phyloP scores from a whole-genome alignment of 2,113 vertebrate genomes.

The Xenus cinereus region DNA sequence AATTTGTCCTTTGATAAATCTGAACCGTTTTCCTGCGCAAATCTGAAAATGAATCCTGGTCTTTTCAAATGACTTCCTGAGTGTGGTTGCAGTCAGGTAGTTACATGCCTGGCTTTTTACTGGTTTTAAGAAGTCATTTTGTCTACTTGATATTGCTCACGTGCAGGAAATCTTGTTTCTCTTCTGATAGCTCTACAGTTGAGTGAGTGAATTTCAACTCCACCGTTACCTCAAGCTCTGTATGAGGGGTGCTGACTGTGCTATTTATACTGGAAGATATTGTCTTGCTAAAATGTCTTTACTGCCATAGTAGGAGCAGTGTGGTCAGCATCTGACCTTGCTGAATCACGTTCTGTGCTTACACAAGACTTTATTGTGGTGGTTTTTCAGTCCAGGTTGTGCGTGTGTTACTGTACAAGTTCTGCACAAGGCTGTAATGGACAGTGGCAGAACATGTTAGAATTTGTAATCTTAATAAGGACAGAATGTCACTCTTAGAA shows the following conservation, averaged over 20 bases:
- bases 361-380: not conserved
- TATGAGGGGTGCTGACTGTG: not conserved
- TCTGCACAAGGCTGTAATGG: not conserved
- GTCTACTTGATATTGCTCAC: not conserved
- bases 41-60: not conserved
- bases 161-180: not conserved
- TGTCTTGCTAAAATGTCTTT: not conserved
- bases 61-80: not conserved
- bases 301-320: not conserved
- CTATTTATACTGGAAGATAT: not conserved
- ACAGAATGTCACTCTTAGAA: not conserved
- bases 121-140: not conserved
- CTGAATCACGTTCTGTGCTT: not conserved
- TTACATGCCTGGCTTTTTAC: not conserved
- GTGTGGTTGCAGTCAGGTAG: not conserved
- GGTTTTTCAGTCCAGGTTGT: not conserved
- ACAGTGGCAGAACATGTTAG: not conserved
- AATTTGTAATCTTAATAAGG: too few species aligned
- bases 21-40: not conserved
- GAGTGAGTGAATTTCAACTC: not conserved
- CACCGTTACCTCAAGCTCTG: rapidly evolving
- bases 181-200: not conserved
- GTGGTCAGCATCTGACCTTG: not conserved
- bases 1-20: not conserved
- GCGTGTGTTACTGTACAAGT: not conserved